phyloP scores from a whole-genome alignment of 2,888 invertebrate genomes.

The Thecocarcelia acutangulata region DNA sequence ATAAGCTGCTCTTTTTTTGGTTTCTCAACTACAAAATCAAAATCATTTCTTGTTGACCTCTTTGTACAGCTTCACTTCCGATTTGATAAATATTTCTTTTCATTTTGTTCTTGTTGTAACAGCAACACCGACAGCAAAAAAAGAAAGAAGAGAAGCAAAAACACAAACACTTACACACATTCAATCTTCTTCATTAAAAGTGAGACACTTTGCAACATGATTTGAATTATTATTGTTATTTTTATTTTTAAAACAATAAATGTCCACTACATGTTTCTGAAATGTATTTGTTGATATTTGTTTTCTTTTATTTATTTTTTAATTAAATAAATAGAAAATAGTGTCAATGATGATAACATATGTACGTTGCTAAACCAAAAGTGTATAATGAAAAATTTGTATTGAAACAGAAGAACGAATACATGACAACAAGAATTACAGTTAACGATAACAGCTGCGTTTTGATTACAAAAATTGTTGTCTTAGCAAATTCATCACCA shows the following conservation, averaged over 20 bases:
- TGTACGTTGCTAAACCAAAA: slow-evolving; percentile 41
- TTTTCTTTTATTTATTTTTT: slow-evolving; percentile 54
- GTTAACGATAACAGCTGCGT: background rate
- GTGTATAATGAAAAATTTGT: slow-evolving; percentile 31
- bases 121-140: too few species aligned
- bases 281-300: slow-evolving; percentile 11
- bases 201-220: slow-evolving; percentile 38
- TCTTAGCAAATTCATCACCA: background rate
- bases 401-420: slow-evolving; percentile 9
- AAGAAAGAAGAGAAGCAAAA: background rate
- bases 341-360: slow-evolving; percentile 67
- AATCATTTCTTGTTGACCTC: slow-evolving; percentile 67
- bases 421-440: background rate
- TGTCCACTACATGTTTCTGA: slow-evolving; percentile 1
- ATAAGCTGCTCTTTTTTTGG: slow-evolving; percentile 31
- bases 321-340: slow-evolving; percentile 66
- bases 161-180: slow-evolving; percentile 3
- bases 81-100: slow-evolving; percentile 73
- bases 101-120: background rate
- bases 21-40: slow-evolving; percentile 29
- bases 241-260: slow-evolving; percentile 25
- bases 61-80: slow-evolving; percentile 75
- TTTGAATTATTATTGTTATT: slow-evolving; percentile 10
- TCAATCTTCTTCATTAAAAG: background rate
- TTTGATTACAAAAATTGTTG: background rate